Percentiles rank a stretch among this genome's conserved stretches.
These are phyloP conservation scores for Caenorhabditis elegans DNA, from an alignment of 1,140 invertebrate species.

Conservation along the genomic window DNA sequence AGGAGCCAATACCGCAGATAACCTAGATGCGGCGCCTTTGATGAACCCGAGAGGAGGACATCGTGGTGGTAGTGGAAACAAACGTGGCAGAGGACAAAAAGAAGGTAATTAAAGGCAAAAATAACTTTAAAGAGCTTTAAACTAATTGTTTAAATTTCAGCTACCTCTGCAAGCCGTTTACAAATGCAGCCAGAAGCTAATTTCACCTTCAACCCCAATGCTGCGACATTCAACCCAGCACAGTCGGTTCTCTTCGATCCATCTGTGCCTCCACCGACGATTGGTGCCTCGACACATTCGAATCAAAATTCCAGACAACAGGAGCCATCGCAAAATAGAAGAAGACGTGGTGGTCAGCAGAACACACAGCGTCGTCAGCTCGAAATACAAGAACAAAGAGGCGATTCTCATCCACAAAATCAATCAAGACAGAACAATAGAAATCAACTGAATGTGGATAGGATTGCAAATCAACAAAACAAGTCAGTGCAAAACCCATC, in stretches of 20 bases:
- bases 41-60: constrained; percentile 3
- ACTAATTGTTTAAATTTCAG: too few relatives aligned
- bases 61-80: not conserved
- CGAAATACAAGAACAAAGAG: not conserved
- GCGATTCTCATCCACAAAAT: too few relatives aligned
- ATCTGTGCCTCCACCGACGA: not conserved
- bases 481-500: not conserved
- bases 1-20: not conserved
- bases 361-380: not conserved
- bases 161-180: not conserved
- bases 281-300: not conserved
- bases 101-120: not conserved
- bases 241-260: not conserved
- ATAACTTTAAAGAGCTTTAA: too few relatives aligned
- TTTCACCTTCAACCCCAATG: not conserved
- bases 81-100: not conserved
- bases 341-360: not conserved
- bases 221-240: not conserved
- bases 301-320: not conserved
- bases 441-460: not conserved
- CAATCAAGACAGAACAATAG: not conserved
- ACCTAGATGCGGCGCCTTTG: not conserved
- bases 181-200: not conserved
- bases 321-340: not conserved
- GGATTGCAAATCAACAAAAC: not conserved